phyloP scores from a whole-genome alignment of 2,888 invertebrate genomes.

The Sericinus montela region DNA sequence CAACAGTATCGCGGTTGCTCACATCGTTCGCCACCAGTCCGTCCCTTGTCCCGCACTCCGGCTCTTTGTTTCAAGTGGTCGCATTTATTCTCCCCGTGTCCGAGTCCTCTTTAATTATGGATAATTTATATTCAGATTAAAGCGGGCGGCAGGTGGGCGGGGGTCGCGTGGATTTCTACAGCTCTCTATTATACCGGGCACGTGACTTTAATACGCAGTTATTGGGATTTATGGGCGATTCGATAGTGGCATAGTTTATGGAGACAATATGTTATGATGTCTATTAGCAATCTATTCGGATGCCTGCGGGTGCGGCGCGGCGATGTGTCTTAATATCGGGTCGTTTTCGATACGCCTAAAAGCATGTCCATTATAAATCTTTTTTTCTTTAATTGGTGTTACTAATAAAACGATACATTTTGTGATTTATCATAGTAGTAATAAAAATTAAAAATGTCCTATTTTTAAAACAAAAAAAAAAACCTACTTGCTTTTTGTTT shows the following conservation, averaged over 20 bases:
- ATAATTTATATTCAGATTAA: constrained; percentile 79
- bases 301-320: constrained; percentile 2
- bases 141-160: constrained; percentile 59
- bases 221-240: constrained; percentile 34
- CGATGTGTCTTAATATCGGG: constrained; percentile 5
- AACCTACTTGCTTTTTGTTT: too few species aligned
- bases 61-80: constrained; percentile 73
- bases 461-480: too few species aligned
- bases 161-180: constrained; percentile 25
- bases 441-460: too few species aligned
- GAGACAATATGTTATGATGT: constrained; percentile 20
- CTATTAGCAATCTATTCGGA: constrained; percentile 17
- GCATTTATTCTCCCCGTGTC: constrained; percentile 75
- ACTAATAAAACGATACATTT: too few species aligned
- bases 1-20: neutral
- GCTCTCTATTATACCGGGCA: constrained; percentile 45
- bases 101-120: constrained; percentile 75
- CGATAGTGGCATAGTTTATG: constrained; percentile 28
- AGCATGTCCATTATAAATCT: neutral
- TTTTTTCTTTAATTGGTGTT: too few species aligned
- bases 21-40: constrained; percentile 8
- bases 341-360: neutral
- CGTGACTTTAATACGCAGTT: constrained; percentile 54
- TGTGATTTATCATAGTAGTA: too few species aligned
- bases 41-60: constrained; percentile 33